Base-by-base conservation (phyloP, 2,888 invertebrate species). In the Meloe dianella region DNA sequence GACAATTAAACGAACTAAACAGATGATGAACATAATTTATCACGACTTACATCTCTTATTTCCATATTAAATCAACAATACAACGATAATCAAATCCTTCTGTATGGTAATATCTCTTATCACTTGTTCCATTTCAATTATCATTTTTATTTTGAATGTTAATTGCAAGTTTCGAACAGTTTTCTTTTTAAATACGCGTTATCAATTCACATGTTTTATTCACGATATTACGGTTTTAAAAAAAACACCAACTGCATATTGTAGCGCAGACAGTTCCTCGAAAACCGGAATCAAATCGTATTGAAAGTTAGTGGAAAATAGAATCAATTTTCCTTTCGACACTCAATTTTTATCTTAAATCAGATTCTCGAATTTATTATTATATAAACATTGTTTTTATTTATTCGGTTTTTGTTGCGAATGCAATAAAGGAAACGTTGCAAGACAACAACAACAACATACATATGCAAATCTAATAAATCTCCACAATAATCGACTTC, bases 401-500 rank as follows among this genome's bases (percentile, higher is more conserved):
- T 6, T 7, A 17, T n/a, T 41, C n/a, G n/a, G 41, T 41, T 17
- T 41, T 41, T n/a, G n/a, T 17, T n/a, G 41, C 17, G 5, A 41
- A 41, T 41, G 41, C 17, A 47, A 51, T 22, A 9, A 12, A 51
- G 51, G 51, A 51, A 51, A 24, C 12, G 22, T 24, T 24, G 24
- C 22, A 22, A 12, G 6, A 51, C 51, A 24, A 51, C 22, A 41
- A 35, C 35, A 35, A 35, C 14, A 3, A 14, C 47, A 41, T 22
- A 14, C 12, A 51, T 51, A 51, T 51, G 51, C 51, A 51, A 12
- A 22, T 51, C 22, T 22, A 51, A 51, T 51, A 51, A 51, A 51
- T 51, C 22, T 51, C 12, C 51, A 22, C 51, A 51, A 51, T 51
- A 51, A 51, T 51, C 51, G 22, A 51, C 51, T 51, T 51, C 51